Percentiles rank a stretch among this genome's conserved stretches.
Evolutionary conservation across 1,140 invertebrate genomes (phyloP).

Genomic region (Megathymus violae): DNA sequence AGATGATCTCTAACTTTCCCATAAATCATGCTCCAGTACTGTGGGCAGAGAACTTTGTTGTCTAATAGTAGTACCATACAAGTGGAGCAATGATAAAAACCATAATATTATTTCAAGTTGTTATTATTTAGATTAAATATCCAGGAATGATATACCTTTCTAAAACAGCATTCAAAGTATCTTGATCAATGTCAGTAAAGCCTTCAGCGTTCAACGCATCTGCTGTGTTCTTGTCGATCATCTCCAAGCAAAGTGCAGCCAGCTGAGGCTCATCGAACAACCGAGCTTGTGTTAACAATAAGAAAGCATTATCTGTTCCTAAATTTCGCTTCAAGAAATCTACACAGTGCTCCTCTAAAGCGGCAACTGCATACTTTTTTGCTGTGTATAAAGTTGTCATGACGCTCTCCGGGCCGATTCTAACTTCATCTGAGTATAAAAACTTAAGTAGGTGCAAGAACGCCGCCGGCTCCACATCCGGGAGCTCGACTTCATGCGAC

Average conservation of each 20-base stretch:
- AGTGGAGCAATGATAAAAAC: too few species aligned
- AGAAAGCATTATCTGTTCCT: slow-evolving; percentile 93
- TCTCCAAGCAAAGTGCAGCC: slow-evolving; percentile 91
- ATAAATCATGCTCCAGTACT: too few species aligned
- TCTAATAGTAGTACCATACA: too few species aligned
- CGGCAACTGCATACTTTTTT: slow-evolving; percentile 94
- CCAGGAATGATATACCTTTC: slow-evolving; percentile 81
- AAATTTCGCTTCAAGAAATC: slow-evolving; percentile 93
- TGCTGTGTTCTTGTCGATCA: slow-evolving; percentile 93
- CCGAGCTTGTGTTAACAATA: slow-evolving; percentile 91
- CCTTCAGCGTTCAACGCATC: slow-evolving; percentile 93
- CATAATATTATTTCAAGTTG: too few species aligned
- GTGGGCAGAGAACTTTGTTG: too few species aligned
- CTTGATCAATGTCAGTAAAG: slow-evolving; percentile 94
- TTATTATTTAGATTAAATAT: too few species aligned
- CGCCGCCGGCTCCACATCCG: slow-evolving; percentile 93
- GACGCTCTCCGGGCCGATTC: slow-evolving; percentile 93
- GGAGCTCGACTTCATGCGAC: slow-evolving; percentile 90
- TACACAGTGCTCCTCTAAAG: slow-evolving; percentile 93
- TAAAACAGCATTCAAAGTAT: slow-evolving; percentile 91
- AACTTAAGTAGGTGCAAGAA: slow-evolving; percentile 89
- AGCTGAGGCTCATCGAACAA: slow-evolving; percentile 92
- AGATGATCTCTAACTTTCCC: too few species aligned
- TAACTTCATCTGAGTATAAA: slow-evolving; percentile 93
- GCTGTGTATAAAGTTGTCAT: slow-evolving; percentile 95